Evolutionary conservation across 2,888 invertebrate species (phyloP).

Genomic region (Nomada ruficornis): DNA sequence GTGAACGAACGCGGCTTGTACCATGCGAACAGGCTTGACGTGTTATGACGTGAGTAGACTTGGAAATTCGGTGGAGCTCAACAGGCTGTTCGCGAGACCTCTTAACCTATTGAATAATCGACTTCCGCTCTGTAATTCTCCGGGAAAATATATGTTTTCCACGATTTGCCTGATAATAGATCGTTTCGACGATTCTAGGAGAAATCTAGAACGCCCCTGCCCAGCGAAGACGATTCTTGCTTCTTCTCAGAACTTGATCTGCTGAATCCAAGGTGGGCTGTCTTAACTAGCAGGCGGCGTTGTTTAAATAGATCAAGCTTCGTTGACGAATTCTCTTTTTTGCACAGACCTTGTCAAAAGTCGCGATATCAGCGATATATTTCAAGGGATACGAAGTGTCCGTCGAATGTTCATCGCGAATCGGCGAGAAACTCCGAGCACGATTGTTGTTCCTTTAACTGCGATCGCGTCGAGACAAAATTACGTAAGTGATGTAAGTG

Average conservation of each 20-base stretch:
- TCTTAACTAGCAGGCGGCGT: no score
- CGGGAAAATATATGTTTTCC: background rate
- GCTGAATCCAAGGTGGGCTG: slow-evolving; percentile 61
- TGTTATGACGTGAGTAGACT: slow-evolving; percentile 75
- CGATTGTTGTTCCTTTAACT: slow-evolving; percentile 35
- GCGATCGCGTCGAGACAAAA: slow-evolving; percentile 63
- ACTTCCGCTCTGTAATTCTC: no score
- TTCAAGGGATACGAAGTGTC: slow-evolving; percentile 14
- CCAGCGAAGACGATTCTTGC: slow-evolving; percentile 70
- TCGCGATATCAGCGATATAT: background rate
- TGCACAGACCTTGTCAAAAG: slow-evolving; percentile 3
- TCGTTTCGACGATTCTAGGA: slow-evolving; percentile 54
- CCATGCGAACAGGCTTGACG: slow-evolving; percentile 75
- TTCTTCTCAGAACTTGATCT: slow-evolving; percentile 71
- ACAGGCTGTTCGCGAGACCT: background rate
- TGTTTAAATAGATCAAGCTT: background rate
- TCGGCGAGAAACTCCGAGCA: slow-evolving; percentile 2
- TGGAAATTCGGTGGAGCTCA: background rate
- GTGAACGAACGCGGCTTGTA: slow-evolving; percentile 67
- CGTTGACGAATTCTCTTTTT: background rate
- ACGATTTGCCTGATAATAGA: background rate
- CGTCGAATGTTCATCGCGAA: slow-evolving; percentile 17
- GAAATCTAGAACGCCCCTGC: slow-evolving; percentile 66
- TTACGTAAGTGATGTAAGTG: slow-evolving; percentile 82
- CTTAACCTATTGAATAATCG: no score